Base-by-base conservation (phyloP, 2,113 vertebrate genomes). In the Oenanthe oenanthe region DNA sequence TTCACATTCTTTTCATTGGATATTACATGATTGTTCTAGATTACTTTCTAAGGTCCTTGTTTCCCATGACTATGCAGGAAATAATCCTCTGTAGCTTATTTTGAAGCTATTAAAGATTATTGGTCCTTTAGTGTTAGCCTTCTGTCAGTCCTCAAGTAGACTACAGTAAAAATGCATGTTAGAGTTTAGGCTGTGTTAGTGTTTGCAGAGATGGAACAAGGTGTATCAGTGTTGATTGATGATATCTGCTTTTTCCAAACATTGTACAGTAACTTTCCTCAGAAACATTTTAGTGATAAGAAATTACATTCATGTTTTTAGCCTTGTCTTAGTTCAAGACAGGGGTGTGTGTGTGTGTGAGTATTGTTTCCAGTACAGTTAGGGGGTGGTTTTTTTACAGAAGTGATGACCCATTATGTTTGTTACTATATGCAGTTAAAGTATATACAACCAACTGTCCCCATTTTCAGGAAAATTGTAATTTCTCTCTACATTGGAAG, bases 321-420 rank as follows among this genome's bases (percentile, higher is more conserved):
- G 48, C n/a, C 22, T 80, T 83, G 28, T 25, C 21, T 28, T 73
- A 38, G 78, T 84, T 79, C 42, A 76, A 32, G 54, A 32, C 40
- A 38, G 9, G 5, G 22, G 4, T 15, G 4, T 45, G 3, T 60
- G 43, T 4, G 19, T 2, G 10, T 4, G 38, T 4, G 7, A 4
- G 36, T 61, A 25, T 26, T 91, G 14, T 6, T 87, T 74, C 54
- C 54, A 22, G 5, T 67, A 38, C 34, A 22, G 17, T 16, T 78
- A 9, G 6, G 9, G 5, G 3, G 1, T 51, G 8, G 3, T 13
- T 34, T 22, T 43, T 42, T 85, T 9, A 51, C 50, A 71, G 36
- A 76, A 71, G 16, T 34, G 34, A 54, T 90, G 32, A 56, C 12
- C 28, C 8, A 2, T 79, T 92, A 10, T 16, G 13, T 14, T 86